Base-by-base conservation (phyloP, 2,113 vertebrate species). In the Gavialis gangeticus region DNA sequence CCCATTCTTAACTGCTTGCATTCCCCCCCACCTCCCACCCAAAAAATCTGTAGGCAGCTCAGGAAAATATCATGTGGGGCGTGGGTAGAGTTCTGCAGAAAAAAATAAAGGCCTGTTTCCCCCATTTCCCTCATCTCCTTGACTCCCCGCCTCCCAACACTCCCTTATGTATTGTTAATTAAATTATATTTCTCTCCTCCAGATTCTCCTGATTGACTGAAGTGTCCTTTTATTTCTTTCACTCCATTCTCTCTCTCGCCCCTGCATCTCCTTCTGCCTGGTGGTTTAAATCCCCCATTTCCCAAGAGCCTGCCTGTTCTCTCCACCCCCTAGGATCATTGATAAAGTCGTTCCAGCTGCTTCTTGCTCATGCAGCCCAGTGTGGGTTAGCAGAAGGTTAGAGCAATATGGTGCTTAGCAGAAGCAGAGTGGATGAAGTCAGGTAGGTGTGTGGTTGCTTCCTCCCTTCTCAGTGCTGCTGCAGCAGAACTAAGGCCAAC, bases 221-320 rank as follows among this genome's bases (percentile, higher is more conserved):
- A 34, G 81, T 0, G 19, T 71, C 54, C 15, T 71, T 76, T 17
- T 75, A 56, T 94, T 18, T 79, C 59, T 91, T 58, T 37, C 58
- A 54, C 24, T 14, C 46, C 2, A 1, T 81, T 87, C 54, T 11
- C 27, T 85, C 80, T 13, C 62, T 83, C 19, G 73, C 27, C 25
- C 67, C 34, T 82, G 80, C n/a, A 76, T 25, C 80, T 37, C 63
- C 56, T 21, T 34, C 66, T 87, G 58, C 18, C 63, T 91, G 83
- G 62, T 79, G 88, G 22, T 15, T n/a, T 0, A 0, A 4, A 24
- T 73, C 5, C 37, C 11, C 54, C 16, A 69, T 21, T 46, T 46
- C 10, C 22, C 16, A 1, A 0, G 15, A 30, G 37, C n/a, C 54
- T 4, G 0, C 0, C 0, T 63, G 54, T 64, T 84, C 14, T 30